Percentiles rank a stretch among this genome's conserved stretches.
These are phyloP conservation scores for Clarias pachynema DNA, from an alignment of 2,797 vertebrate species.

Conservation along the genomic window DNA sequence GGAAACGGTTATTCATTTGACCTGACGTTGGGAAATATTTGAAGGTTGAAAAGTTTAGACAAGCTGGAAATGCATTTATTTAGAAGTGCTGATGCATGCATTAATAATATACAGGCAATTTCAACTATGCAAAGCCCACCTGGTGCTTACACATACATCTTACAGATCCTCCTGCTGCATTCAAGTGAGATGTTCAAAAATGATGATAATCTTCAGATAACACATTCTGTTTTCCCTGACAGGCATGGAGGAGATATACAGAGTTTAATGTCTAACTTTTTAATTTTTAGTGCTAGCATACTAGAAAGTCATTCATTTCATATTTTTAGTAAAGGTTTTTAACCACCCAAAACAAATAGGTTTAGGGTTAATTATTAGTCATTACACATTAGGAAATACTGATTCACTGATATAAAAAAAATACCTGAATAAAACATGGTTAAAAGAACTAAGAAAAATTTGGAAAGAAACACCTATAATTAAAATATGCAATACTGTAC, in stretches of 20 bases:
- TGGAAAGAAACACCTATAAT: background rate
- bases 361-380: background rate
- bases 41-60: conserved; percentile 24
- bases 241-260: background rate
- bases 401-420: background rate
- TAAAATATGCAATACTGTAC: background rate
- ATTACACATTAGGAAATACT: background rate
- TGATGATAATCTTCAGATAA: conserved; percentile 15
- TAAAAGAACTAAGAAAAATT: background rate
- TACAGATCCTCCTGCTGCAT: conserved; percentile 11
- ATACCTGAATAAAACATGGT: background rate
- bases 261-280: background rate
- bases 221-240: conserved; percentile 4
- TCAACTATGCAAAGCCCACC: conserved; percentile 37
- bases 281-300: background rate
- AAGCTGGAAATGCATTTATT: conserved; percentile 35
- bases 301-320: background rate
- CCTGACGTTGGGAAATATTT: conserved; percentile 41
- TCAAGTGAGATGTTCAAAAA: background rate
- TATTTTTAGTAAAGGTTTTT: background rate
- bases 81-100: conserved; percentile 8
- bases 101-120: conserved; percentile 50
- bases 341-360: background rate
- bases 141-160: conserved; percentile 29
- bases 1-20: background rate